phyloP scores from a whole-genome alignment of 2,113 vertebrate genomes.

The human (Homo sapiens) region DNA sequence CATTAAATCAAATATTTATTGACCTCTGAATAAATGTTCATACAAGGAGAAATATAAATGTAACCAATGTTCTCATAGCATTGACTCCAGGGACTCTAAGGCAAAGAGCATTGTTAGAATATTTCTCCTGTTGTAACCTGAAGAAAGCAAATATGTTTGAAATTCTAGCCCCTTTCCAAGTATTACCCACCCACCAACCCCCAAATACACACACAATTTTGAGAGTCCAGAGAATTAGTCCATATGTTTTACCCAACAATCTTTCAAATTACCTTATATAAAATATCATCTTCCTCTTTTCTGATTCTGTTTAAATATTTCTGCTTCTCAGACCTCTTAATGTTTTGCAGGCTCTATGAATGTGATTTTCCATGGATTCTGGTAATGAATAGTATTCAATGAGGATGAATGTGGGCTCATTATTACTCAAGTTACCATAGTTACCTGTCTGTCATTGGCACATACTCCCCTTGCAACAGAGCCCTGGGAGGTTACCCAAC shows the following conservation, averaged over 20 bases:
- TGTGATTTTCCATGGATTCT: background rate
- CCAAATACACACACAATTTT: background rate
- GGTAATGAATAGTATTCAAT: background rate
- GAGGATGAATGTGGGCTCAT: background rate
- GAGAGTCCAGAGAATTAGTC: background rate
- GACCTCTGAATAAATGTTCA: background rate
- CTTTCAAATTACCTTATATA: background rate
- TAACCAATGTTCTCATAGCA: background rate
- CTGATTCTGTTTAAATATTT: background rate
- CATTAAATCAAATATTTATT: conserved; percentile 24
- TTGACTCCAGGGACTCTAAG: background rate
- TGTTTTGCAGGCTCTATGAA: background rate
- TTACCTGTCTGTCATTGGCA: background rate
- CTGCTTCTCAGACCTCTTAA: background rate
- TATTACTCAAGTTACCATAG: background rate
- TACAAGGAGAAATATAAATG: background rate
- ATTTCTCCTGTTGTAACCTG: background rate
- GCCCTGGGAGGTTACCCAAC: background rate
- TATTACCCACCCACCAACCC: background rate
- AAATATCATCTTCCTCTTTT: background rate
- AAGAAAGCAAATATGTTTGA: background rate
- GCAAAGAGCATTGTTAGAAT: background rate
- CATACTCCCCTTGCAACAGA: background rate
- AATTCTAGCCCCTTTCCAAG: background rate
- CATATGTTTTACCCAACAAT: background rate